Base-by-base conservation (phyloP, 2,888 invertebrate species). In the Sinelater perroti region DNA sequence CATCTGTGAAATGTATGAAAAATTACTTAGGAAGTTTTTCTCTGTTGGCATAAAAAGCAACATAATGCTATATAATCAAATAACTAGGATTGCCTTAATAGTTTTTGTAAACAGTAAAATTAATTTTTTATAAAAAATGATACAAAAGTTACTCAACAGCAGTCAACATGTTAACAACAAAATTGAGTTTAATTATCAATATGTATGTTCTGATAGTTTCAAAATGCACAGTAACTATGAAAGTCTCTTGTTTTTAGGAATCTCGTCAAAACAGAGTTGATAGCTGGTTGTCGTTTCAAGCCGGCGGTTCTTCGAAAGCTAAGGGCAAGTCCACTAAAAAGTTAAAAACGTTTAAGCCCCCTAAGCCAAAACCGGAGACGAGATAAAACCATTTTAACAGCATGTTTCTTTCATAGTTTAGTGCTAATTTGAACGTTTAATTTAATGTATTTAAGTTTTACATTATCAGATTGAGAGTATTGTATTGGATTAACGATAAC, bases 241-340 rank as follows among this genome's bases (percentile, higher is more conserved):
- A 30, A 30, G 3, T 30, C 10, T 30, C 11, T 5, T 10, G 11
- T 30, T 30, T 81, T 2, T 78, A 89, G 86, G 95, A 95, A 81
- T 95, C 95, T 33, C 84, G 95, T 61, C 94, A 95, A 81, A 93
- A 88, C 70, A 83, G 95, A 61, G 95, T 95, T 0, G 91, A 93
- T 62, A 95, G 94, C 75, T 95, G 95, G 95, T 93, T 95, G 72
- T 90, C 87, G 18, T 95, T 95, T 75, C 91, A 93, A 77, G 88
- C 91, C 0, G 85, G 83, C 36, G 74, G 78, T 10, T 77, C 79
- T 30, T 83, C 81, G 33, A 80, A 83, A 49, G 83, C 86, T 49
- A 90, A 91, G 74, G 85, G 86, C 64, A 92, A 92, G 76, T 87
- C 92, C 72, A 87, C 82, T 60, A 90, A 90, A 78, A 92, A 91